Base-by-base conservation (phyloP, 2,113 vertebrate genomes). In the Lampris incognitus region DNA sequence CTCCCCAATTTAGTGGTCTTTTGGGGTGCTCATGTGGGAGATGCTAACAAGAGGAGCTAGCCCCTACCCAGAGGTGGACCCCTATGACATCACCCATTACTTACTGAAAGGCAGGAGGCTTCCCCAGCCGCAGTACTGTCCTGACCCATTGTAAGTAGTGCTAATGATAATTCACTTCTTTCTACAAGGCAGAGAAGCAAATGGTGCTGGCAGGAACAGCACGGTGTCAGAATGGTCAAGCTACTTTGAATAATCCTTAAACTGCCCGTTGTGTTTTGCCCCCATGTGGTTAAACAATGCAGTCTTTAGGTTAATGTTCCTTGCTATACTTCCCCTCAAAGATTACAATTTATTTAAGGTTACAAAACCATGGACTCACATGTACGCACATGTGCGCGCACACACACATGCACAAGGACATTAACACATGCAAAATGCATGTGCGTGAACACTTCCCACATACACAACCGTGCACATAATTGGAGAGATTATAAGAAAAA, bases 21-120 rank as follows among this genome's bases (percentile, higher is more conserved):
- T 97, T 4, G 98, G 98, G 36, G 96, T 99, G 55, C 87, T 99
- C 75, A 94, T 98, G 88, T 99, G 98, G 98, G 98, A 99, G 91
- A 94, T 99, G 94, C 90, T 99, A 91, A 99, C 98, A 0, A 95
- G 98, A 72, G 98, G 98, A 48, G 96, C 96, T 0, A 96, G 96
- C 0, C 98, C 97, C 0, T 99, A 99, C 77, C 93, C 97, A 0
- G 96, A 95, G 40, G 94, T 99, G 67, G 96, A 99, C 76, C 96
- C 96, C 10, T 99, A 98, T 3, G 98, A 99, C 87, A 96, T 99
- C 77, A 93, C 95, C 4, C 62, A 83, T 59, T 99, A 95, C 89
- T 88, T 99, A 81, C 90, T 94, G 84, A 94, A 91, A 54, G 98
- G 98, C 58, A 94, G 98, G 52, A 94, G 97, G 62, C 95, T 99